Percentiles rank a stretch among this genome's conserved stretches.
phyloP scores from a whole-genome alignment of 2,888 invertebrate species.

The Argyresthia albistria region DNA sequence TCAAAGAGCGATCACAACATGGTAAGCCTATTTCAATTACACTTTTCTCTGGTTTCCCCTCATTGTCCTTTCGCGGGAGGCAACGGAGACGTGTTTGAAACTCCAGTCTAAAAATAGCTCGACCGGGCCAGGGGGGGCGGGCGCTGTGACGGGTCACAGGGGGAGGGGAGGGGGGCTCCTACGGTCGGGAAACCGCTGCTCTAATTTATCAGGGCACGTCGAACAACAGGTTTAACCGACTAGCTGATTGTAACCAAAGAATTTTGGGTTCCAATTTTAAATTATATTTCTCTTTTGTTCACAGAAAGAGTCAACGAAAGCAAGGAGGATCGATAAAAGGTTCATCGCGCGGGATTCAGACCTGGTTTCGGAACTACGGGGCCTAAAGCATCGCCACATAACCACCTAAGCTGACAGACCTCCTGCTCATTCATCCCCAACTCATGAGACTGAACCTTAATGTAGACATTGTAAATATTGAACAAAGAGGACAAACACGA shows the following conservation, averaged over 20 bases:
- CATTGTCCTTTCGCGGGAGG: not conserved
- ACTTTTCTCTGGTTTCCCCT: not conserved
- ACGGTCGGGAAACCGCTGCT: not conserved
- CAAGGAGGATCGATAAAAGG: slow-evolving; percentile 72
- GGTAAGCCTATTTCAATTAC: not conserved
- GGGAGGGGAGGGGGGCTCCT: not conserved
- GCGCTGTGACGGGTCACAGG: slow-evolving; percentile 2
- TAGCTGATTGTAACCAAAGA: slow-evolving; percentile 3
- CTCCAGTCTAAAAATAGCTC: slow-evolving; percentile 59
- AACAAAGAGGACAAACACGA: slow-evolving; percentile 32
- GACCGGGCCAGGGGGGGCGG: slow-evolving; percentile 53
- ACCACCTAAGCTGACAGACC: slow-evolving; percentile 49
- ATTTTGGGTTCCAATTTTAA: not conserved
- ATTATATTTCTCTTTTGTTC: slow-evolving; percentile 21
- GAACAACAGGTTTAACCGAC: not conserved
- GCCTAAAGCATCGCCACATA: slow-evolving; percentile 73
- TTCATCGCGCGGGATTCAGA: slow-evolving; percentile 76
- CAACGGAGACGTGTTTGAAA: slow-evolving; percentile 11
- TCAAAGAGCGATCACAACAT: not conserved
- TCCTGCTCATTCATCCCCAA: slow-evolving; percentile 43
- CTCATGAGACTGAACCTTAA: slow-evolving; percentile 67
- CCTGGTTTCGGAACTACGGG: slow-evolving; percentile 75
- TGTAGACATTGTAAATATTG: slow-evolving; percentile 49
- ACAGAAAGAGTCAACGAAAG: slow-evolving; percentile 38
- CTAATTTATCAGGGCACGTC: not conserved